Percentiles rank a stretch among this genome's conserved stretches.
Conservation (phyloP, 2,113 vertebrate genomes). For the Archilochus colubris region DNA sequence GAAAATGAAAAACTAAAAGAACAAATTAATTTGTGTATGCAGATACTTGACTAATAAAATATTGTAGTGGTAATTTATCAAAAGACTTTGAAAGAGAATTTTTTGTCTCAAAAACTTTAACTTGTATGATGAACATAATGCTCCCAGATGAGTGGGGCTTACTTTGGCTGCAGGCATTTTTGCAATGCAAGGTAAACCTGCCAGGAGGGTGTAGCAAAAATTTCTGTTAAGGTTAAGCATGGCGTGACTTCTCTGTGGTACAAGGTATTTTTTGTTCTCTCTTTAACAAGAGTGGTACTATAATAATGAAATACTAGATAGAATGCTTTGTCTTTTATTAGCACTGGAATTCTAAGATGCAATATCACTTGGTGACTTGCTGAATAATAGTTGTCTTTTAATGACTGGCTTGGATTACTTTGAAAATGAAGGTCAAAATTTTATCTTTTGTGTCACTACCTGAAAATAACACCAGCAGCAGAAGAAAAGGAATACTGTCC, state of each 20-base stretch:
- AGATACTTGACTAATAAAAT: background rate
- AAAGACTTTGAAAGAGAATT: background rate
- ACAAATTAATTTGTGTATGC: background rate
- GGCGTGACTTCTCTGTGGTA: background rate
- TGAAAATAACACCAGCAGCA: background rate
- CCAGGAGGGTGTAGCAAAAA: background rate
- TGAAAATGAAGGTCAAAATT: slow-evolving; percentile 18
- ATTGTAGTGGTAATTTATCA: background rate
- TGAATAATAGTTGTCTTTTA: slow-evolving; percentile 25
- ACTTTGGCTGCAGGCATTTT: background rate
- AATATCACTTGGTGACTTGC: background rate
- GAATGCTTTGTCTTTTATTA: background rate
- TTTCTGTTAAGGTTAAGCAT: background rate
- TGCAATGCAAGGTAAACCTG: background rate
- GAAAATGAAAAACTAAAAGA: background rate
- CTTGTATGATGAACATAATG: background rate
- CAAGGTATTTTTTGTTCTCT: slow-evolving; percentile 31
- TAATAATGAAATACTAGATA: slow-evolving; percentile 18
- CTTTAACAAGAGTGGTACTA: slow-evolving; percentile 13
- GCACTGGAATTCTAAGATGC: background rate
- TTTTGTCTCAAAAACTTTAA: background rate
- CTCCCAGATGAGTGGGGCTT: background rate
- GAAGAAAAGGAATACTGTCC: background rate
- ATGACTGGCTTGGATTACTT: slow-evolving; percentile 1
- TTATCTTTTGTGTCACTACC: background rate